phyloP scores from a whole-genome alignment of 2,888 invertebrate genomes.

The Choreutis nemorana region DNA sequence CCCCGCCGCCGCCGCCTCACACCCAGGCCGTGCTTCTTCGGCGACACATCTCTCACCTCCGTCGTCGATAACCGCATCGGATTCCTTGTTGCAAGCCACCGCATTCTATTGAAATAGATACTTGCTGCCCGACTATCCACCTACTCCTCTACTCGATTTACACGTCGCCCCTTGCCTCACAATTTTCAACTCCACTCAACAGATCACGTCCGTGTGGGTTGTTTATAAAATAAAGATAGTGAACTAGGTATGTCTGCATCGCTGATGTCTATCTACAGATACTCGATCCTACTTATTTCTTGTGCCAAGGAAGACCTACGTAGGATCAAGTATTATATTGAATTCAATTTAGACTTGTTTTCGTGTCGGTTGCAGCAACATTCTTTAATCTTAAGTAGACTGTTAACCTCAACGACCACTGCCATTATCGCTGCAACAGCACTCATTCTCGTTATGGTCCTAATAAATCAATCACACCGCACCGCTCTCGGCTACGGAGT shows the following conservation, averaged over 20 bases:
- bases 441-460: slow-evolving; percentile 26
- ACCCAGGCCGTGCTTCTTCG: slow-evolving; percentile 10
- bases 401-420: too few relatives aligned
- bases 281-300: too few relatives aligned
- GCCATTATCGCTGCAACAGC: too few relatives aligned
- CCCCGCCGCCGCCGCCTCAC: slow-evolving; percentile 20
- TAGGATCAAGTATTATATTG: too few relatives aligned
- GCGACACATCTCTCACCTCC: slow-evolving; percentile 58
- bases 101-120: slow-evolving; percentile 62
- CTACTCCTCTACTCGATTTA: slow-evolving; percentile 40
- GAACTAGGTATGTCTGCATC: too few relatives aligned
- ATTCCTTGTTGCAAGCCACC: slow-evolving; percentile 61
- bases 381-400: too few relatives aligned
- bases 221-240: too few relatives aligned
- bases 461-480: slow-evolving; percentile 35
- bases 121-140: slow-evolving; percentile 37
- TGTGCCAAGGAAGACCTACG: too few relatives aligned
- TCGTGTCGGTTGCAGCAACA: too few relatives aligned
- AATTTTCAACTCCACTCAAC: slow-evolving; percentile 28
- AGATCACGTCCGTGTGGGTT: slow-evolving; percentile 22
- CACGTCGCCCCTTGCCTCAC: slow-evolving; percentile 31
- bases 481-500: slow-evolving; percentile 20
- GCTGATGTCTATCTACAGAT: too few relatives aligned
- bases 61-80: slow-evolving; percentile 62
- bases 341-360: too few relatives aligned